Base-by-base conservation (phyloP, 2,888 invertebrate genomes). In the Caradrina kadenii region DNA sequence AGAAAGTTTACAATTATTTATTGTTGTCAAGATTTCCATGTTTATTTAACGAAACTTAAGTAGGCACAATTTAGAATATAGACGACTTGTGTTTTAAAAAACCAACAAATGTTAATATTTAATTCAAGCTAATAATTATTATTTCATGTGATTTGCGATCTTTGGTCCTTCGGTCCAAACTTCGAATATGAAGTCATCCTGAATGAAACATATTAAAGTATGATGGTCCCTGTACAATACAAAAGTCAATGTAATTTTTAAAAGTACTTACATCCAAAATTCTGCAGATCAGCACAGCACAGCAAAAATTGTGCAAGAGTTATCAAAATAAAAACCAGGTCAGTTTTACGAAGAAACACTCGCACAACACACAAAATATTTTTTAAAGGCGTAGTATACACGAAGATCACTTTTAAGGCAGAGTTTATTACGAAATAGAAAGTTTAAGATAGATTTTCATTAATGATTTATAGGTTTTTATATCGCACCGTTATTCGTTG, bases 241-340 rank as follows among this genome's bases (percentile, higher is more conserved):
- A 7, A 64, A 72, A 65, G 50, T 52, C 39, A 65, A 71, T 69
- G 39, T 22, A 64, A 59, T 64, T 72, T 55, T 55, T 31, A 65
- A 56, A 67, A 56, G 60, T 77, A 87, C 88, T 90, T 84, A 92
- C 92, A 82, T 86, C 68, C 70, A 62, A 84, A 83, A 64, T 79
- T 64, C 79, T 56, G 78, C 63, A 80, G 61, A 77, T 77, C 82
- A 86, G 82, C 79, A 78, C 79, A 80, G 74, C 78, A 76, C 77
- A 79, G 73, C 76, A 82, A 84, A 84, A 90, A 90, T 93, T 91
- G 93, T 93, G 93, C 90, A 92, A 93, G 88, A 89, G 84, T 83
- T 87, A 87, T 91, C 89, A 89, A 92, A 93, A 92, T 92, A 91
- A 92, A 89, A 93, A 93, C 85, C 92, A 89, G 93, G 93, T 93